Evolutionary conservation across 2,113 vertebrate species (phyloP).

Genomic region (Myrmecobius fasciatus): DNA sequence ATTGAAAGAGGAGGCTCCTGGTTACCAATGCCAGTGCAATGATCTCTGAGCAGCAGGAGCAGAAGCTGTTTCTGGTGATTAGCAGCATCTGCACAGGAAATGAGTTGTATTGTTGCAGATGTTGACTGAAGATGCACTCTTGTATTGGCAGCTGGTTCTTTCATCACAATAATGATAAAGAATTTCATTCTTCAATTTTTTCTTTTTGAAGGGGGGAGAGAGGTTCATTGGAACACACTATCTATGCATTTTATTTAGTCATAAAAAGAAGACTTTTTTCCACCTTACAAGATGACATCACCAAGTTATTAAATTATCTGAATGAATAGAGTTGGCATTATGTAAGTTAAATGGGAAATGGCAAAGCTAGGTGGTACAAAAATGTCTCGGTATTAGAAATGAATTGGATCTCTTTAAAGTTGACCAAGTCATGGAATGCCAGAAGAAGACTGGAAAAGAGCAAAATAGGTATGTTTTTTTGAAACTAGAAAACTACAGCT

Average conservation of each 20-base stretch:
- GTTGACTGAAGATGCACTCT: background rate
- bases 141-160: constrained; percentile 53
- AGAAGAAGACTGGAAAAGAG: background rate
- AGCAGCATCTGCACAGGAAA: background rate
- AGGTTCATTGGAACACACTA: background rate
- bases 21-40: background rate
- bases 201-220: background rate
- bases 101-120: background rate
- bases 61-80: constrained; percentile 50
- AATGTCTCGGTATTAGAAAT: background rate
- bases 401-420: background rate
- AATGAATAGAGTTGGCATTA: background rate
- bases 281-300: background rate
- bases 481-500: background rate
- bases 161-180: constrained; percentile 46
- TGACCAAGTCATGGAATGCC: background rate
- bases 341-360: background rate
- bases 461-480: background rate
- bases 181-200: background rate
- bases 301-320: background rate
- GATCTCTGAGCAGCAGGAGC: background rate
- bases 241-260: background rate
- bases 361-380: background rate
- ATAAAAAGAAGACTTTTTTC: background rate
- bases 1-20: background rate